phyloP scores from a whole-genome alignment of 2,888 invertebrate species.

The Standfussiana lucernea region DNA sequence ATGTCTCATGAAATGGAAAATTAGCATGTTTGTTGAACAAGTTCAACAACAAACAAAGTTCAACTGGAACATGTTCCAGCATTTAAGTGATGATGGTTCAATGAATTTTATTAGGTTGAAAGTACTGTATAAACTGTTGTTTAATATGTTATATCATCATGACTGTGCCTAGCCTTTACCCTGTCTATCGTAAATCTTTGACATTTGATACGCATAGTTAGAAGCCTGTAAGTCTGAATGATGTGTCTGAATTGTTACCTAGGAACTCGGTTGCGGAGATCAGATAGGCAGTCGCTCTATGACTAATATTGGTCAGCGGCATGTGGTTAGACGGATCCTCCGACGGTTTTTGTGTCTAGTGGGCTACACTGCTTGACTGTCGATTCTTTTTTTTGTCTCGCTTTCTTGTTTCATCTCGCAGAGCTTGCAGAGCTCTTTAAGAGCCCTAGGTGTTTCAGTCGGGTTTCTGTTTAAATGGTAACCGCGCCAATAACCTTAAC shows the following conservation, averaged over 20 bases:
- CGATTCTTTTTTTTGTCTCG: neutral
- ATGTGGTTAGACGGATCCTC: neutral
- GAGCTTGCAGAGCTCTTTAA: no score
- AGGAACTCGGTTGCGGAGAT: neutral
- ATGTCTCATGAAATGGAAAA: slow-evolving; percentile 23
- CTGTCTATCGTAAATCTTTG: neutral
- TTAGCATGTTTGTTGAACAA: slow-evolving; percentile 30
- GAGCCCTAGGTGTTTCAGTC: neutral
- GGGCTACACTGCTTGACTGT: neutral
- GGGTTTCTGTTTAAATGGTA: neutral
- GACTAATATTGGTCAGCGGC: neutral
- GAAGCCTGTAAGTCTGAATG: no score
- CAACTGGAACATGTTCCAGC: no score
- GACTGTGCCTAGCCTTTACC: neutral
- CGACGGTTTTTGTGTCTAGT: neutral
- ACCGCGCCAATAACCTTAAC: neutral
- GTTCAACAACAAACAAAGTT: no score
- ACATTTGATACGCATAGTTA: neutral
- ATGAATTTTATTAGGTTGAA: slow-evolving; percentile 30
- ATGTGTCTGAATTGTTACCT: no score
- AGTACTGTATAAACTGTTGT: neutral
- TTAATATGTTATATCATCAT: neutral
- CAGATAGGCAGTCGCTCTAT: neutral
- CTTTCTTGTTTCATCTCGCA: neutral
- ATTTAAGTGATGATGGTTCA: neutral